A percentile compares a stretch with the other conserved stretches of the same genome.
These are phyloP conservation scores for Trypoxylus dichotomus DNA, from an alignment of 1,140 invertebrate species.

Conservation along the genomic window DNA sequence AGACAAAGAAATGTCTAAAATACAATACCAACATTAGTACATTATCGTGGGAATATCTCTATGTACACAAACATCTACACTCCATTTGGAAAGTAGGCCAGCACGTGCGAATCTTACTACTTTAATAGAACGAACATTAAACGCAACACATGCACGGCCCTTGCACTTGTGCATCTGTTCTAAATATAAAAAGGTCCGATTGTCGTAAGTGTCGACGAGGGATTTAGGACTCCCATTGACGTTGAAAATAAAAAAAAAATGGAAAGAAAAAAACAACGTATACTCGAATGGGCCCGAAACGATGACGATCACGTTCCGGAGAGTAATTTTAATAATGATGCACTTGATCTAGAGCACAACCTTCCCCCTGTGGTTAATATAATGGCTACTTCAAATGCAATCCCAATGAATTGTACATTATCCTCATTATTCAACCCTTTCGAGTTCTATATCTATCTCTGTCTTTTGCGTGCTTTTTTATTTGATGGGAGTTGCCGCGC, in stretches of 20 bases:
- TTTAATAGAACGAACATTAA: conserved; percentile 11
- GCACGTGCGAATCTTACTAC: conserved; percentile 30
- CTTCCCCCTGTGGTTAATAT: conserved; percentile 27
- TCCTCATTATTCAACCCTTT: conserved; percentile 28
- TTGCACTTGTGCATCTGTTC: conserved; percentile 41
- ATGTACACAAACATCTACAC: not conserved
- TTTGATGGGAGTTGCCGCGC: too few relatives aligned
- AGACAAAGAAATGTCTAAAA: not conserved
- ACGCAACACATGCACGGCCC: not conserved
- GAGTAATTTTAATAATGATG: conserved; percentile 43
- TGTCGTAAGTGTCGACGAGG: conserved; percentile 32
- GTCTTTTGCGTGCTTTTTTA: not conserved
- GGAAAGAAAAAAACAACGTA: conserved; percentile 36
- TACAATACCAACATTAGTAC: not conserved
- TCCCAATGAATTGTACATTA: conserved; percentile 23
- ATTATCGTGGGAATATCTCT: not conserved
- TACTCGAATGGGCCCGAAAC: conserved; percentile 29
- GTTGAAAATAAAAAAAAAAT: conserved; percentile 35
- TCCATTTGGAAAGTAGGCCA: not conserved
- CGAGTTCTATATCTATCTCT: not conserved
- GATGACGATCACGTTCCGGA: conserved; percentile 34
- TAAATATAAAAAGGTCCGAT: conserved; percentile 36
- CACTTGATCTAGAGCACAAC: conserved; percentile 45
- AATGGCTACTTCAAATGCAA: conserved; percentile 3
- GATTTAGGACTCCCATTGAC: conserved; percentile 35